phyloP scores from a whole-genome alignment of 2,797 vertebrate species.

The Amblyraja radiata region DNA sequence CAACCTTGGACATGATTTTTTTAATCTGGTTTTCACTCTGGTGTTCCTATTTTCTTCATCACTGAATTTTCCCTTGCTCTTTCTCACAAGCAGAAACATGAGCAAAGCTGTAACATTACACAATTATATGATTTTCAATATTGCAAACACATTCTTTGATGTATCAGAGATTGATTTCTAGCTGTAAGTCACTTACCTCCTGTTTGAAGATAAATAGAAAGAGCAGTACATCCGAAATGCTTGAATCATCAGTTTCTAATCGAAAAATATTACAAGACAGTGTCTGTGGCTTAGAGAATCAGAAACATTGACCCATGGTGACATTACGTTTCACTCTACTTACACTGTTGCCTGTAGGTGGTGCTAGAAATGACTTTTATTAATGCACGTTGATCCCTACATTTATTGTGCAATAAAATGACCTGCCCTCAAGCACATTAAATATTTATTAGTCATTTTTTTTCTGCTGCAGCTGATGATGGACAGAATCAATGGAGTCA shows the following conservation, averaged over 20 bases:
- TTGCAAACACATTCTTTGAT: too few species aligned
- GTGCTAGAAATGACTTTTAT: conserved; percentile 25
- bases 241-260: neutral
- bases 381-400: conserved; percentile 3
- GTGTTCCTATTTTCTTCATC: too few species aligned
- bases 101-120: too few species aligned
- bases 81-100: too few species aligned
- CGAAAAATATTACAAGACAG: neutral
- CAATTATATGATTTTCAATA: too few species aligned
- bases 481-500: neutral
- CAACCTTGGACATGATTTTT: too few species aligned
- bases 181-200: neutral
- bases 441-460: conserved; percentile 12
- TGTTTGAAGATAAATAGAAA: neutral
- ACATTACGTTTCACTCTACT: neutral
- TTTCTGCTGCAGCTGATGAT: neutral
- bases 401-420: conserved; percentile 30
- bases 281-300: neutral
- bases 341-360: neutral
- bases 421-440: conserved; percentile 3
- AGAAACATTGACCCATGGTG: neutral
- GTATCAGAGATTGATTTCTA: too few species aligned
- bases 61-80: too few species aligned
- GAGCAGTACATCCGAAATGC: neutral
- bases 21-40: too few species aligned